A percentile compares a stretch with the other conserved stretches of the same genome.
Evolutionary conservation across 2,113 vertebrate species (phyloP).

Genomic region (Zootoca vivipara): DNA sequence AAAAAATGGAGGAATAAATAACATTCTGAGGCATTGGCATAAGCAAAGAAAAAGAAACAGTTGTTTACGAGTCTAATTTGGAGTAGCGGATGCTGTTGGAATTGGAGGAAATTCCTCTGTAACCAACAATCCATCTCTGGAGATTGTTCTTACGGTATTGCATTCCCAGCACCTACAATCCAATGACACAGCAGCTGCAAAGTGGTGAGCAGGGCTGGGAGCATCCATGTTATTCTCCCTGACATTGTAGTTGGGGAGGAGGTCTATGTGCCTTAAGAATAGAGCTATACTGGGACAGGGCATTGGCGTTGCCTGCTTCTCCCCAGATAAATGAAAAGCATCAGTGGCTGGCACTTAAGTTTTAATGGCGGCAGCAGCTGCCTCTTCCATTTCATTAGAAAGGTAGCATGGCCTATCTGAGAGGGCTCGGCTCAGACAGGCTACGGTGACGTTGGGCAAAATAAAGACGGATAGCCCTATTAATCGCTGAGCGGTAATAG

Average conservation of each 20-base stretch:
- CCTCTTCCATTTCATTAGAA: slow-evolving; percentile 27
- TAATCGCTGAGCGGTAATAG: neutral
- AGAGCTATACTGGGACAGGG: neutral
- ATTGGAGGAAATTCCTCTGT: neutral
- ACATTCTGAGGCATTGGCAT: neutral
- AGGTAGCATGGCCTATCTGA: slow-evolving; percentile 8
- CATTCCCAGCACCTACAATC: neutral
- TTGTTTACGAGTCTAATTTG: neutral
- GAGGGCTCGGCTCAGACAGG: neutral
- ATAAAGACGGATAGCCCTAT: slow-evolving; percentile 53
- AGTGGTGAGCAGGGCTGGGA: neutral
- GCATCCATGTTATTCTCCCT: neutral
- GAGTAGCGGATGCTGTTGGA: too few relatives aligned
- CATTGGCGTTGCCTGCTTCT: accelerated
- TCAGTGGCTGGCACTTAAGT: neutral
- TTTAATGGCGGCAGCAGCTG: neutral
- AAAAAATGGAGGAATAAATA: neutral
- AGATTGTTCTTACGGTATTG: too few relatives aligned
- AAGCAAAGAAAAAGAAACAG: neutral
- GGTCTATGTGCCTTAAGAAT: neutral
- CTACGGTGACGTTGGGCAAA: neutral
- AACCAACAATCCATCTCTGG: neutral
- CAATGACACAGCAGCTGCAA: neutral
- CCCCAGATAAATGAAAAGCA: neutral
- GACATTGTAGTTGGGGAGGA: too few relatives aligned